These are phyloP conservation scores for Tetraodon nigroviridis DNA, from an alignment of 2,113 vertebrate species.

Conservation along the genomic window DNA sequence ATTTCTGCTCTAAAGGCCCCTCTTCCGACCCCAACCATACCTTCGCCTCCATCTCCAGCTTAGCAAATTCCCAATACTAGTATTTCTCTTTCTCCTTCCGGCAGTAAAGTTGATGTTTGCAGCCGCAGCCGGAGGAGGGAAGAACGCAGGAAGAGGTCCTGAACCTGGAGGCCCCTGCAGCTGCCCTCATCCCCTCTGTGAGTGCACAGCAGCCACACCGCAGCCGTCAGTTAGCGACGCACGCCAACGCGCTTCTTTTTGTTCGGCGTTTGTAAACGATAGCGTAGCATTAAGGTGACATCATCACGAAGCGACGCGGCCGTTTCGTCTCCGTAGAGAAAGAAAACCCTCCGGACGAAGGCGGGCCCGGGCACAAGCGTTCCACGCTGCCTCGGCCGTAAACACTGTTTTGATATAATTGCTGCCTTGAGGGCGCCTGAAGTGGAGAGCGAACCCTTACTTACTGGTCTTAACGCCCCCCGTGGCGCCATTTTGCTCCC, in stretches of 20 bases:
- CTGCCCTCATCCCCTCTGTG: not conserved
- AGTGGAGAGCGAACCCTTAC: conserved; percentile 43
- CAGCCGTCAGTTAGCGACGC: conserved; percentile 11
- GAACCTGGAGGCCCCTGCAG: too few relatives aligned
- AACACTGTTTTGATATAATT: conserved; percentile 61
- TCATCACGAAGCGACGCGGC: conserved; percentile 31
- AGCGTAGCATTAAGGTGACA: conserved; percentile 33
- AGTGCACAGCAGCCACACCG: not conserved
- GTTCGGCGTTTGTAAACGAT: conserved; percentile 42
- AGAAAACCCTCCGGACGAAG: conserved; percentile 39
- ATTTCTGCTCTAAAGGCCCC: not conserved
- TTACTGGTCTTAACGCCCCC: conserved; percentile 46
- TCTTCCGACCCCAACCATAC: not conserved
- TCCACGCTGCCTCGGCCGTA: conserved; percentile 29
- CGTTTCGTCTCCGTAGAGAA: conserved; percentile 41
- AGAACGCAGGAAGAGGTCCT: too few relatives aligned
- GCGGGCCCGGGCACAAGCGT: conserved; percentile 31
- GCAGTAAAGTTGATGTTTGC: too few relatives aligned
- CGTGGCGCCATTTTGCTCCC: conserved; percentile 31
- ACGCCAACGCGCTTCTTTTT: conserved; percentile 4
- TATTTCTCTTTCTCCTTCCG: too few relatives aligned
- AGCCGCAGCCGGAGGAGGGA: too few relatives aligned
- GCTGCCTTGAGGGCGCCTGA: conserved; percentile 38
- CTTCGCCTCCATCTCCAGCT: too few relatives aligned
- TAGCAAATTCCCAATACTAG: too few relatives aligned